These are phyloP conservation scores for Zaprionus vittiger DNA, from an alignment of 1,140 invertebrate species.

Conservation along the genomic window DNA sequence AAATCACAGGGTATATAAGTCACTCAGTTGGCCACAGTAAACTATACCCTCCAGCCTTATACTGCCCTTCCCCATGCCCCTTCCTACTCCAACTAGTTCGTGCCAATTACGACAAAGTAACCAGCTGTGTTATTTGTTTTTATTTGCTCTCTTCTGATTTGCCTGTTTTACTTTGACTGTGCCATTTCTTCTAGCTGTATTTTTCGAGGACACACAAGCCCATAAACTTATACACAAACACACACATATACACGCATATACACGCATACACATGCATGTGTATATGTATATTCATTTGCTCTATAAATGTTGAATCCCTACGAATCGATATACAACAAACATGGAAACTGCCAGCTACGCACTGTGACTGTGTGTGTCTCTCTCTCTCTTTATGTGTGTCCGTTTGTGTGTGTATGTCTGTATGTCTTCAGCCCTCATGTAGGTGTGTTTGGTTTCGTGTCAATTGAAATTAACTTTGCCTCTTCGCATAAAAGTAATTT, in stretches of 20 bases:
- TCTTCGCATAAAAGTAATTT: conserved; percentile 81
- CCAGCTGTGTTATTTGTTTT: conserved; percentile 81
- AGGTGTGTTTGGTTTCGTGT: conserved; percentile 78
- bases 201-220: conserved; percentile 46
- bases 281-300: conserved; percentile 56
- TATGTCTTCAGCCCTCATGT: conserved; percentile 32
- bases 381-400: conserved; percentile 38
- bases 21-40: background rate
- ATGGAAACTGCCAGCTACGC: conserved; percentile 42
- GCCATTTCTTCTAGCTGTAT: conserved; percentile 26
- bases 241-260: conserved; percentile 22
- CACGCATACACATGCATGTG: background rate
- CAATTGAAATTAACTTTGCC: conserved; percentile 80
- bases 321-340: conserved; percentile 65
- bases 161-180: conserved; percentile 48
- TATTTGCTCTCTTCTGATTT: conserved; percentile 75
- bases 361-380: conserved; percentile 42
- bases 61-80: background rate
- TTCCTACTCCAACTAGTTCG: conserved; percentile 32
- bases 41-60: background rate
- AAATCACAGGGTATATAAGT: conserved; percentile 46
- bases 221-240: conserved; percentile 27
- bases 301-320: conserved; percentile 74
- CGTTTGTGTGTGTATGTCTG: conserved; percentile 35
- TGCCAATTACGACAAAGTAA: conserved; percentile 74